Evolutionary conservation across 2,888 invertebrate genomes (phyloP).

Genomic region (Cryptus armator): DNA sequence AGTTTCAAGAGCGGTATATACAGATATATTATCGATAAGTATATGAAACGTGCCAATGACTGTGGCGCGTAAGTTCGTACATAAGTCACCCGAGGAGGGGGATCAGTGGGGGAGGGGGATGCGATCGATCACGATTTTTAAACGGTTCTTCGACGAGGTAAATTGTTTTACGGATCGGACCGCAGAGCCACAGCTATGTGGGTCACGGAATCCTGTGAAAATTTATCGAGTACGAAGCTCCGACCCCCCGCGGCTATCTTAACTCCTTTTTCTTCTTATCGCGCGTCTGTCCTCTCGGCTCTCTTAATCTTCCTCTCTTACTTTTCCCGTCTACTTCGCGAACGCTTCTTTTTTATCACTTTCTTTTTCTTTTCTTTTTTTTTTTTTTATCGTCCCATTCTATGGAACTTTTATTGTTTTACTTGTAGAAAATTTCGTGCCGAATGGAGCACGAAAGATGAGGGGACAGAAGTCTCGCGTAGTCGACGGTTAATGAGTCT

Average conservation of each 20-base stretch:
- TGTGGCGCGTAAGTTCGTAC: conserved; percentile 9
- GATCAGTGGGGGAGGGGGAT: no score
- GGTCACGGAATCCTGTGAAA: conserved; percentile 66
- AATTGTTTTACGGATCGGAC: conserved; percentile 65
- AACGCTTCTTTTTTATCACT: conserved; percentile 48
- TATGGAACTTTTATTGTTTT: conserved; percentile 65
- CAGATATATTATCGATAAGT: background rate
- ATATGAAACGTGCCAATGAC: conserved; percentile 12
- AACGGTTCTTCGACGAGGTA: conserved; percentile 60
- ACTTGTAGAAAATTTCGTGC: conserved; percentile 60
- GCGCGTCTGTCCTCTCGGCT: conserved; percentile 57
- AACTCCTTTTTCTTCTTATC: conserved; percentile 62
- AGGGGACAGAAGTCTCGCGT: conserved; percentile 24
- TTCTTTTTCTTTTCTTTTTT: conserved; percentile 30
- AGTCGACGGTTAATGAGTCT: conserved; percentile 60
- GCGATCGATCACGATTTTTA: conserved; percentile 65
- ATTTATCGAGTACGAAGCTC: conserved; percentile 62
- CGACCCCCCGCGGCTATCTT: conserved; percentile 49
- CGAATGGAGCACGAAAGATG: conserved; percentile 53
- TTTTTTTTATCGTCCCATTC: conserved; percentile 21
- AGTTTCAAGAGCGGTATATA: no score
- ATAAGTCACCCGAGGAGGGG: conserved; percentile 32
- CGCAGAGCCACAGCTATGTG: conserved; percentile 60
- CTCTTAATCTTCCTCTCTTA: conserved; percentile 66
- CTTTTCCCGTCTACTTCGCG: conserved; percentile 51